Conservation (phyloP, 1,140 invertebrate genomes). For the Lepidurus apus region DNA sequence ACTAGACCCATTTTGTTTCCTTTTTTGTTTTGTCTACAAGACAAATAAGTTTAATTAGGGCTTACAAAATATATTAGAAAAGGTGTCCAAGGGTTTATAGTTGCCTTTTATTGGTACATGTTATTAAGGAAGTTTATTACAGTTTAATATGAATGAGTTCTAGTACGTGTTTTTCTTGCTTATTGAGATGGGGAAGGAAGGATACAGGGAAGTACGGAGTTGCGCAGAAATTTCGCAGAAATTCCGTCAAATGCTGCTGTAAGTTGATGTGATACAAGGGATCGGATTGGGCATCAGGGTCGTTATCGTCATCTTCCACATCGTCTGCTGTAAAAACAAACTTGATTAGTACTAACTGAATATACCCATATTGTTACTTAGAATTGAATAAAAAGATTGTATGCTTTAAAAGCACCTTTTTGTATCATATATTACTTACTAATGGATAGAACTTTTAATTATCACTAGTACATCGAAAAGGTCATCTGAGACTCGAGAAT, state of each 20-base stretch:
- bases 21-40: background rate
- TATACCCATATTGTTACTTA: too few relatives aligned
- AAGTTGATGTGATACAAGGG: conserved; percentile 57
- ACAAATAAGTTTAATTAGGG: background rate
- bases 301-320: conserved; percentile 40
- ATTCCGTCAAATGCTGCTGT: conserved; percentile 55
- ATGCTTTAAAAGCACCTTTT: too few relatives aligned
- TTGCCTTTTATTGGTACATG: background rate
- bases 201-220: conserved; percentile 52
- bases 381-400: too few relatives aligned
- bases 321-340: background rate
- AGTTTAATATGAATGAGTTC: conserved; percentile 38
- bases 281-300: conserved; percentile 54
- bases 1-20: background rate
- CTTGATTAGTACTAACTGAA: too few relatives aligned
- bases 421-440: too few relatives aligned
- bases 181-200: conserved; percentile 55
- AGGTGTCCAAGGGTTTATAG: background rate
- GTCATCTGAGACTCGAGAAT: too few relatives aligned
- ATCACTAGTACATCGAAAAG: too few relatives aligned
- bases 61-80: background rate
- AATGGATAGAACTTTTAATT: too few relatives aligned
- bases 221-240: conserved; percentile 55
- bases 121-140: conserved; percentile 18
- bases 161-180: conserved; percentile 48